phyloP scores from a whole-genome alignment of 2,797 vertebrate genomes.

The Zonotrichia albicollis region DNA sequence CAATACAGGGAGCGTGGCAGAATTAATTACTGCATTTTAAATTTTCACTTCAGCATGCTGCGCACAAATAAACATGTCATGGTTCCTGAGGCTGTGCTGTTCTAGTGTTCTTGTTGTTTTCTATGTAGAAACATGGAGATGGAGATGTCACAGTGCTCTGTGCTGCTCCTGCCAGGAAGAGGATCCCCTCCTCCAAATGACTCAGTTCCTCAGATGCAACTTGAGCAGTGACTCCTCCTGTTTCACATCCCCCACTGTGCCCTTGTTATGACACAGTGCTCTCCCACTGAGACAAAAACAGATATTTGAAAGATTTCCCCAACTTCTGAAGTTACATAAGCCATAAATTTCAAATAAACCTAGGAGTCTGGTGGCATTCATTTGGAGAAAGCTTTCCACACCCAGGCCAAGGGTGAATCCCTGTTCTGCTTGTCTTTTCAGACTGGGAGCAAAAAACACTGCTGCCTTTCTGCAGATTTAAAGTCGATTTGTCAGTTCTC shows the following conservation, averaged over 20 bases:
- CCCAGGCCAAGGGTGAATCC: neutral
- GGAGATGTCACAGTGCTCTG: neutral
- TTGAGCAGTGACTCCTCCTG: neutral
- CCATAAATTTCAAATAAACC: neutral
- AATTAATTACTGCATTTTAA: neutral
- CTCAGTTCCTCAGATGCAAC: neutral
- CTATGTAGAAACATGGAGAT: neutral
- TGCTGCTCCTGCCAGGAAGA: neutral
- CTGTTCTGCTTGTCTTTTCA: neutral
- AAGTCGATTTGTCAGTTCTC: neutral
- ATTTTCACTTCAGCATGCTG: neutral
- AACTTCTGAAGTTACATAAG: neutral
- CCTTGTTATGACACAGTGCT: neutral
- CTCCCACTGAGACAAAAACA: neutral
- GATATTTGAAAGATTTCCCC: neutral
- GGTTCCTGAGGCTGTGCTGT: neutral
- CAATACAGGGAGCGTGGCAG: fast-evolving
- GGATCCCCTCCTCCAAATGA: neutral
- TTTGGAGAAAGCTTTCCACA: neutral
- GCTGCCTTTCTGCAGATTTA: conserved; percentile 6
- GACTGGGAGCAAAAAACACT: neutral
- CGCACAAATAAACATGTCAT: neutral
- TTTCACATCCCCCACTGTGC: neutral
- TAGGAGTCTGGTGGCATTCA: neutral
- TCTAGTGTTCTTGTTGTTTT: neutral